Evolutionary conservation across 37 sponge, comb jelly and placozoan species (phyloP).

Genomic region (Ianthella basta): DNA sequence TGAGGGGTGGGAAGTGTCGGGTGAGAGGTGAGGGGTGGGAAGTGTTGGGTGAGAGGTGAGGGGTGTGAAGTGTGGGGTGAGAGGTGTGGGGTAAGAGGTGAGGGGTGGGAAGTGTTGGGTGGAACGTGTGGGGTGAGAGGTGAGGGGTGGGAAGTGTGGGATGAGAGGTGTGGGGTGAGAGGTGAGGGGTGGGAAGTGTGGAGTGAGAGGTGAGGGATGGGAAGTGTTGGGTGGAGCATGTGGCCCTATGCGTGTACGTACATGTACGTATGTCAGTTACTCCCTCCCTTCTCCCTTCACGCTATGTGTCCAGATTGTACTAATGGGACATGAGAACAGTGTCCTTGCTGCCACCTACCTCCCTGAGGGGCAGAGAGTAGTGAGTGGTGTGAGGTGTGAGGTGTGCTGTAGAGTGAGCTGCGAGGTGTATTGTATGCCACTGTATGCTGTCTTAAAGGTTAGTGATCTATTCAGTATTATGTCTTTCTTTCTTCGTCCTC

Average conservation of each 20-base stretch:
- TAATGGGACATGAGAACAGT: slow-evolving; percentile 86
- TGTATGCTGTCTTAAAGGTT: no score
- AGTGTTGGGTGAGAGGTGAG: neutral
- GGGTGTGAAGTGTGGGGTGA: neutral
- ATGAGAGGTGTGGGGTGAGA: slow-evolving; percentile 65
- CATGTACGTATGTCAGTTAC: neutral
- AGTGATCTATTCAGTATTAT: no score
- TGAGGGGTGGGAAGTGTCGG: no score
- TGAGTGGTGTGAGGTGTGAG: neutral
- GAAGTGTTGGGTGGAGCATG: neutral
- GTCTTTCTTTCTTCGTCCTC: neutral
- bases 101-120: slow-evolving; percentile 46
- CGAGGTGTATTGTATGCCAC: no score
- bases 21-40: slow-evolving; percentile 64
- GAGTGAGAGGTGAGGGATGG: no score
- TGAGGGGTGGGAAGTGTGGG: neutral
- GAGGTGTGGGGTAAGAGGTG: slow-evolving; percentile 10
- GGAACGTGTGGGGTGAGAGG: neutral
- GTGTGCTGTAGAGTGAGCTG: no score
- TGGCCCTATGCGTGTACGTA: neutral
- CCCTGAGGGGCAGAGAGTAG: slow-evolving; percentile 77
- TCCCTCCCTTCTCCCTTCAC: neutral
- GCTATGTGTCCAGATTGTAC: slow-evolving; percentile 57
- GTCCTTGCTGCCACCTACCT: slow-evolving; percentile 89
- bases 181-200: neutral